phyloP scores from a whole-genome alignment of 2,797 vertebrate species.

The Gila robusta region DNA sequence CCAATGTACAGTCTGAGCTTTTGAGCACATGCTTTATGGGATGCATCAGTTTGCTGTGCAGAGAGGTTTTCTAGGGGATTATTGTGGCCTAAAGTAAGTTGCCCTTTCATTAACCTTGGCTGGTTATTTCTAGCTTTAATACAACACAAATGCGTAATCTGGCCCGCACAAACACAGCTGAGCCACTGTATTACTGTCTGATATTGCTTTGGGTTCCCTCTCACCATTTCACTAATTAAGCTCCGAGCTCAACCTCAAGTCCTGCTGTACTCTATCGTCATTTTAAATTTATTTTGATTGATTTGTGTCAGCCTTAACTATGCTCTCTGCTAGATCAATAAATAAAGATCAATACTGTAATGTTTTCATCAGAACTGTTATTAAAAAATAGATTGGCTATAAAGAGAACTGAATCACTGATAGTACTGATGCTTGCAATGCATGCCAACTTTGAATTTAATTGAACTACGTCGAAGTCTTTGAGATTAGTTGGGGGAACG shows the following conservation, averaged over 20 bases:
- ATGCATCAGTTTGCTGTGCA: slow-evolving; percentile 62
- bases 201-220: slow-evolving; percentile 81
- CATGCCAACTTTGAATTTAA: slow-evolving; percentile 87
- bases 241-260: slow-evolving; percentile 73
- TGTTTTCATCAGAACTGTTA: slow-evolving; percentile 91
- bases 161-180: slow-evolving; percentile 66
- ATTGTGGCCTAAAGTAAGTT: slow-evolving; percentile 75
- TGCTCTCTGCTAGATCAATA: slow-evolving; percentile 91
- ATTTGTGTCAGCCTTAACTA: slow-evolving; percentile 96
- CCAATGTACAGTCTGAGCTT: slow-evolving; percentile 35
- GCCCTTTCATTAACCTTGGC: slow-evolving; percentile 85
- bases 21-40: slow-evolving; percentile 41
- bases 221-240: slow-evolving; percentile 84
- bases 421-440: slow-evolving; percentile 82
- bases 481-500: slow-evolving; percentile 82
- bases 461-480: slow-evolving; percentile 83
- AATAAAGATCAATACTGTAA: slow-evolving; percentile 92
- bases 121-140: slow-evolving; percentile 80
- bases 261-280: slow-evolving; percentile 85
- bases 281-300: slow-evolving; percentile 96
- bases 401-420: slow-evolving; percentile 86
- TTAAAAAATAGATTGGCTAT: slow-evolving; percentile 91
- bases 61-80: slow-evolving; percentile 77
- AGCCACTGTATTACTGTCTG: slow-evolving; percentile 71
- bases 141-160: slow-evolving; percentile 83